Conservation (phyloP, 2,888 invertebrate genomes). For the Elmis aenea region DNA sequence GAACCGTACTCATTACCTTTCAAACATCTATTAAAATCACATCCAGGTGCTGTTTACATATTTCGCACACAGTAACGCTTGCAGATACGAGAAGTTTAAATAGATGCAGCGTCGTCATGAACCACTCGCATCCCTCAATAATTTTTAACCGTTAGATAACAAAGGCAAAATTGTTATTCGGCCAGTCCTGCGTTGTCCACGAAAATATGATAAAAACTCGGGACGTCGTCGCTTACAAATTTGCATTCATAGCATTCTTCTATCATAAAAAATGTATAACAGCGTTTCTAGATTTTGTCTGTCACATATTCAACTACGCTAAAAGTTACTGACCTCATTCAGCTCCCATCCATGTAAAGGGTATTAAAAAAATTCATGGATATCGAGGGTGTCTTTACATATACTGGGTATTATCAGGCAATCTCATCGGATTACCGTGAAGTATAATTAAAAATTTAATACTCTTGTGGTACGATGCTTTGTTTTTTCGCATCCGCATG, state of each 20-base stretch:
- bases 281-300: conserved; percentile 8
- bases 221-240: conserved; percentile 9
- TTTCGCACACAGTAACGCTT: conserved; percentile 1
- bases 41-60: conserved; percentile 1
- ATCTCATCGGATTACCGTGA: conserved; percentile 15
- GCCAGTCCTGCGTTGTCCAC: conserved; percentile 8
- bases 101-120: too few relatives aligned
- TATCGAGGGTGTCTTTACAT: conserved; percentile 11
- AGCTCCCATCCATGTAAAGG: conserved; percentile 4
- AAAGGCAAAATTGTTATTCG: too few relatives aligned
- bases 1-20: conserved; percentile 6
- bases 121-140: too few relatives aligned
- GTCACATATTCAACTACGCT: conserved; percentile 3
- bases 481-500: too few relatives aligned
- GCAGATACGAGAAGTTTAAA: too few relatives aligned
- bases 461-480: too few relatives aligned
- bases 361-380: conserved; percentile 17
- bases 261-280: conserved; percentile 9
- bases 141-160: too few relatives aligned
- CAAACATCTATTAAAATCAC: conserved; percentile 2
- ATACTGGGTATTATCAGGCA: conserved; percentile 14
- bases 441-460: conserved; percentile 20
- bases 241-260: conserved; percentile 11
- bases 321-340: conserved; percentile 13
- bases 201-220: conserved; percentile 9